Percentiles rank a stretch among this genome's conserved stretches.
phyloP scores from a whole-genome alignment of 2,113 vertebrate genomes.

The Tachuris rubrigastra region DNA sequence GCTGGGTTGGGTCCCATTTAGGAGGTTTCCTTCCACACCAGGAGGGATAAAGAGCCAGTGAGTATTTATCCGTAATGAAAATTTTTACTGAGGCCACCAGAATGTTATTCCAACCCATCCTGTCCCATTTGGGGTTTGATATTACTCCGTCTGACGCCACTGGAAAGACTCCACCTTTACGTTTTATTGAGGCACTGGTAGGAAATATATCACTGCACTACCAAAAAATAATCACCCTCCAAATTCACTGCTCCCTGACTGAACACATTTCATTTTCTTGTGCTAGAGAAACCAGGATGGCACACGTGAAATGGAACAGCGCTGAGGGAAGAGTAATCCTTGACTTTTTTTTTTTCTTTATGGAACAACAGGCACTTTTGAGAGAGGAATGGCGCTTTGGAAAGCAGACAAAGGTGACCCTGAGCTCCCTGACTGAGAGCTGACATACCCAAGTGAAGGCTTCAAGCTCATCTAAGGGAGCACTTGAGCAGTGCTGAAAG shows the following conservation, averaged over 20 bases:
- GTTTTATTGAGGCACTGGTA: neutral
- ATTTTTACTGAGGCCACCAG: neutral
- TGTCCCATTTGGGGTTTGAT: neutral
- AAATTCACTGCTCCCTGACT: neutral
- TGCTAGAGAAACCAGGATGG: neutral
- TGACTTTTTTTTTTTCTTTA: neutral
- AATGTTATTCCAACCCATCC: neutral
- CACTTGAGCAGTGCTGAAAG: neutral
- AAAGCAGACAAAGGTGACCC: neutral
- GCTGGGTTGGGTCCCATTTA: neutral
- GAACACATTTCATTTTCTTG: neutral
- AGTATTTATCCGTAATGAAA: neutral
- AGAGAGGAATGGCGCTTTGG: neutral
- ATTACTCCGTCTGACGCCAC: neutral
- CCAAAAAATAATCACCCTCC: neutral
- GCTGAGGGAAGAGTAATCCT: neutral
- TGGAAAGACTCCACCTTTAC: neutral
- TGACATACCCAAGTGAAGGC: neutral
- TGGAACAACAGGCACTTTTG: neutral
- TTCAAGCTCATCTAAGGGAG: neutral
- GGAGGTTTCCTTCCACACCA: neutral
- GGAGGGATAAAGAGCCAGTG: neutral
- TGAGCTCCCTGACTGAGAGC: neutral
- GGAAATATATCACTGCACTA: neutral
- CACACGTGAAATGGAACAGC: neutral